These are phyloP conservation scores for Sylvietta virens DNA, from an alignment of 2,113 vertebrate genomes.

Conservation along the genomic window DNA sequence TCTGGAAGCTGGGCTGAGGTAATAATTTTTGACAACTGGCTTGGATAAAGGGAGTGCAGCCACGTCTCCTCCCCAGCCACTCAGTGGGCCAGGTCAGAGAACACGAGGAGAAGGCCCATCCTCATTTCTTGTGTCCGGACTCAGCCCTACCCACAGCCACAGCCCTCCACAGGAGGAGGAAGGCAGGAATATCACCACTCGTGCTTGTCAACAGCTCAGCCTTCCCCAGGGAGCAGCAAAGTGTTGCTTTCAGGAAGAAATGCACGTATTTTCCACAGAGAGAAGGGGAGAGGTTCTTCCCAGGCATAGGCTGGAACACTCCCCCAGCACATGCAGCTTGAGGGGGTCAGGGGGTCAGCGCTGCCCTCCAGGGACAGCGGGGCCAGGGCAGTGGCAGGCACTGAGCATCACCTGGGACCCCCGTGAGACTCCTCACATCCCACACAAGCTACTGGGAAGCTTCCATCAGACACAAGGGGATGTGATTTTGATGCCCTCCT, in stretches of 20 bases:
- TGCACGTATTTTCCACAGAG: background rate
- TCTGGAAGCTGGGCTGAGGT: background rate
- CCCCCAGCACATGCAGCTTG: accelerated
- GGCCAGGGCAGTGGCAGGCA: background rate
- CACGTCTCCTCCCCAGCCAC: background rate
- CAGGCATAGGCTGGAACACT: background rate
- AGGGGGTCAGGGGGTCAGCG: background rate
- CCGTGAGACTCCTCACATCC: accelerated
- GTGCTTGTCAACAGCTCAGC: background rate
- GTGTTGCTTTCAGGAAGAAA: background rate
- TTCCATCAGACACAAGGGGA: background rate
- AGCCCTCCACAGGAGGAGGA: background rate
- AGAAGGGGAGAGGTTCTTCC: background rate
- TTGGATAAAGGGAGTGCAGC: background rate
- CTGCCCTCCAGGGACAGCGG: background rate
- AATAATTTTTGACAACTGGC: background rate
- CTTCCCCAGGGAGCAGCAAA: background rate
- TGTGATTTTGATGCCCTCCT: background rate
- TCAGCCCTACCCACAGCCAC: background rate
- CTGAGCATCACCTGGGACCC: background rate
- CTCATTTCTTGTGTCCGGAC: background rate
- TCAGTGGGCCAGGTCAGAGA: background rate
- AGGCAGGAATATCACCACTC: background rate
- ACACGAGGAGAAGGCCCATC: background rate
- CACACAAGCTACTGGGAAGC: background rate